Evolutionary conservation across 2,888 invertebrate genomes (phyloP).

Genomic region (Gisinianus flammeolus): DNA sequence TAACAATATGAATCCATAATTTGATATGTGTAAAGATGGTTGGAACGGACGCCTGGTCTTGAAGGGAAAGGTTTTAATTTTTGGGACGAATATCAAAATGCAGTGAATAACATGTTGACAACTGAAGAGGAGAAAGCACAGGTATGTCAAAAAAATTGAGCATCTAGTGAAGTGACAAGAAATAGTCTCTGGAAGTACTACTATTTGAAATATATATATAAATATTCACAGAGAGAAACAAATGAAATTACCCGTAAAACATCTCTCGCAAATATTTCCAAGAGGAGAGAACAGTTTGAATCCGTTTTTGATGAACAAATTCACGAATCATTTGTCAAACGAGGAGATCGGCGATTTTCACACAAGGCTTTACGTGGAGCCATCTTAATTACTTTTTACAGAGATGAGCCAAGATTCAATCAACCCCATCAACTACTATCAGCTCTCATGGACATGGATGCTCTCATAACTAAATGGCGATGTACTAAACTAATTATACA

Average conservation of each 20-base stretch:
- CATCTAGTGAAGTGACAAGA: too few species aligned
- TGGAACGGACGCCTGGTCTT: conserved; percentile 92
- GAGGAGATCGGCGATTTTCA: conserved; percentile 87
- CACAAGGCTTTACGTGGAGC: conserved; percentile 95
- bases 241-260: conserved; percentile 71
- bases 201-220: neutral
- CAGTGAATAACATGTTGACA: conserved; percentile 74
- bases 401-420: conserved; percentile 96
- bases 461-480: conserved; percentile 97
- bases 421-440: conserved; percentile 96
- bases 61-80: conserved; percentile 86
- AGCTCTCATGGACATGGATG: conserved; percentile 96
- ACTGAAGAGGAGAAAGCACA: conserved; percentile 71
- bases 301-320: conserved; percentile 85
- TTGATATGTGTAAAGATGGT: conserved; percentile 68
- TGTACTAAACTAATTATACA: conserved; percentile 70
- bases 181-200: neutral
- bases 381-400: conserved; percentile 95
- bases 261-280: conserved; percentile 75
- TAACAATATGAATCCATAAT: too few species aligned
- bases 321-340: conserved; percentile 80
- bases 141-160: too few species aligned
- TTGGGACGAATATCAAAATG: conserved; percentile 86
- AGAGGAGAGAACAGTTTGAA: conserved; percentile 82
- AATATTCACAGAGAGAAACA: conserved; percentile 65